Evolutionary conservation across 2,797 vertebrate genomes (phyloP), one percentile per base, ranked within the genome.

Genomic region (Streptopelia turtur): DNA sequence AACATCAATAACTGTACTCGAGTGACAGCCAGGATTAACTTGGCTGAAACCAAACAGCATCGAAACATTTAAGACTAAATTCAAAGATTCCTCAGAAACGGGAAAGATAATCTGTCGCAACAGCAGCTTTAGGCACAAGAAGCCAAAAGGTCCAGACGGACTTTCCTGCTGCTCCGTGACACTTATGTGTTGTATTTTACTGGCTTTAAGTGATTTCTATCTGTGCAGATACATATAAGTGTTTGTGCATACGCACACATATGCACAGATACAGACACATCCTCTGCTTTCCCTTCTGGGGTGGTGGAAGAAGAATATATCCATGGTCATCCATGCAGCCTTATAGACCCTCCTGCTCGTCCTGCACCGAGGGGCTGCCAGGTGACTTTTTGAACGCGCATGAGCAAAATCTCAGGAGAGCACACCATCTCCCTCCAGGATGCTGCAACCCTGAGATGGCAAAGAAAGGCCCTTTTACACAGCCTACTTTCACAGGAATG

Each of bases 11-110:
- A 93, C 69, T 11, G 25, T n/a, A 35, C 60, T 68, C 71, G 31
- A 94, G 43, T 85, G 90, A 80, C 77, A 85, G 41, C 20, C 78
- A 74, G 84, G 90, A 92, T 93, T 95, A 96, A 74, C n/a, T 78
- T 39, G 20, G 35, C 79, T 85, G 87, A 86, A 93, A 86, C 37
- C 57, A 93, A 94, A 77, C 37, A 63, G 43, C 22, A n/a, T 2
- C 80, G 81, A 83, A 95, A 87, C 21, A 52, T 28, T 27, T 41
- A 95, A 66, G 25, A 35, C 64, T 55, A 28, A 90, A 93, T 77
- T 89, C 49, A 57, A 74, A 52, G 45, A 41, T 70, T 64, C 47
- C 86, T 90, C 71, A 50, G 81, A 75, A 93, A 80, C 37, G 13
- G n/a, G 22, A 10, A 31, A 66, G 86, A 68, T 94, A 87, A 94